These are phyloP conservation scores for Erynnis tages DNA, from an alignment of 2,888 invertebrate species.

Conservation along the genomic window DNA sequence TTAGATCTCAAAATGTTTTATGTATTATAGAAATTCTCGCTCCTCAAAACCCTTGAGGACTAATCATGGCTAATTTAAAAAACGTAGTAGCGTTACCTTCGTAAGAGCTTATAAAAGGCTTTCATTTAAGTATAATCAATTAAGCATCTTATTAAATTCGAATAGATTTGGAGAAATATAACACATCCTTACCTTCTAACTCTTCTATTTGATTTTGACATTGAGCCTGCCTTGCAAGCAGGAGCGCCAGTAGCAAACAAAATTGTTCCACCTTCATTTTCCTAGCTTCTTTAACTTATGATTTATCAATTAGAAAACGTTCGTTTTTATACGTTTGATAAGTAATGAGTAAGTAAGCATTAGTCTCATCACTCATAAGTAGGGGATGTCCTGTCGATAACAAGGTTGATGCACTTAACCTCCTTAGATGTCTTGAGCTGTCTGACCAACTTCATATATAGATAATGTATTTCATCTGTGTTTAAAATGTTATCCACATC, in stretches of 20 bases:
- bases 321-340: slow-evolving; percentile 16
- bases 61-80: too few species aligned
- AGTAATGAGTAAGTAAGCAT: not conserved
- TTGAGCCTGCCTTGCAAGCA: slow-evolving; percentile 2
- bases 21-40: too few species aligned
- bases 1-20: slow-evolving; percentile 25
- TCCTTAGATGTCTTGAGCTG: not conserved
- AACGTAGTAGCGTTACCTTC: too few species aligned
- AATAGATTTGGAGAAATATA: not conserved
- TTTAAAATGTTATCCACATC: too few species aligned
- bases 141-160: not conserved
- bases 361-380: not conserved
- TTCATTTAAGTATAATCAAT: not conserved
- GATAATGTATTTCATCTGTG: too few species aligned
- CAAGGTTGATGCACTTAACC: not conserved
- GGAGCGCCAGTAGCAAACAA: not conserved
- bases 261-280: slow-evolving; percentile 13
- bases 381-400: slow-evolving; percentile 11
- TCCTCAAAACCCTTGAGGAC: too few species aligned
- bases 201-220: not conserved
- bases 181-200: not conserved
- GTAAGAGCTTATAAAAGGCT: too few species aligned
- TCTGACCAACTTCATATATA: not conserved
- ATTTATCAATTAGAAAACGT: not conserved
- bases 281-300: not conserved